Base-by-base conservation (phyloP, 2,113 vertebrate species). In the Dromiciops gliroides region DNA sequence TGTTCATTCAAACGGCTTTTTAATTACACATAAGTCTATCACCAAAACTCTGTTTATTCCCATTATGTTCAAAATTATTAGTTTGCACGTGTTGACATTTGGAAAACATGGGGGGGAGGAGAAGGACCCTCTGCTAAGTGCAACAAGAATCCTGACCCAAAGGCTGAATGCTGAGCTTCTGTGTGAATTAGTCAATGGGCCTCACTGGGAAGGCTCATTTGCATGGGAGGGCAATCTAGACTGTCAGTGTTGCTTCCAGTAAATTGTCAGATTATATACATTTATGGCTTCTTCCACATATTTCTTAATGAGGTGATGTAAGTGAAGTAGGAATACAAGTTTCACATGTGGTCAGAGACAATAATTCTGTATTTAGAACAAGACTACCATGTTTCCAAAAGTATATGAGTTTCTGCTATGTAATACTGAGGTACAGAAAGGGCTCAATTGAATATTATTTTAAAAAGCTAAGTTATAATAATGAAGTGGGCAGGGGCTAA, bases 311-410 rank as follows among this genome's bases (percentile, higher is more conserved):
- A 83, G 7, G 67, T 83, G 60, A n/a, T n/a, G 0, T n/a, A 83
- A n/a, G 31, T 75, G 60, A 75, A 60, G 53, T 9, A 53, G n/a
- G 56, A 56, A 92, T 95, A 10, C 48, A 24, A 96, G 14, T 93
- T 95, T 97, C 60, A 91, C 88, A 95, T 50, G 31, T 89, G 47
- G 89, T 49, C 67, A 92, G 50, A 31, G 48, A 50, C 89, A 94
- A 92, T 44, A 92, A 95, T 83, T 5, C n/a, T 24, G 48, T 19
- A 75, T 37, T 83, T 94, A 89, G 92, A 95, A n/a, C 91, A 95
- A 91, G 49, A 96, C 0, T 92, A 19, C 93, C 89, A 95, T 44
- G 56, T 90, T 95, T 93, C 92, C 48, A 50, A 95, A 96, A 95
- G 44, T 88, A 92, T 67, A 67, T 96, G 91, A 49, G 90, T 91